These are phyloP conservation scores for Aurelia aurita DNA, from an alignment of 30 jellyfish, hydroid and myxozoan species.

Conservation along the genomic window DNA sequence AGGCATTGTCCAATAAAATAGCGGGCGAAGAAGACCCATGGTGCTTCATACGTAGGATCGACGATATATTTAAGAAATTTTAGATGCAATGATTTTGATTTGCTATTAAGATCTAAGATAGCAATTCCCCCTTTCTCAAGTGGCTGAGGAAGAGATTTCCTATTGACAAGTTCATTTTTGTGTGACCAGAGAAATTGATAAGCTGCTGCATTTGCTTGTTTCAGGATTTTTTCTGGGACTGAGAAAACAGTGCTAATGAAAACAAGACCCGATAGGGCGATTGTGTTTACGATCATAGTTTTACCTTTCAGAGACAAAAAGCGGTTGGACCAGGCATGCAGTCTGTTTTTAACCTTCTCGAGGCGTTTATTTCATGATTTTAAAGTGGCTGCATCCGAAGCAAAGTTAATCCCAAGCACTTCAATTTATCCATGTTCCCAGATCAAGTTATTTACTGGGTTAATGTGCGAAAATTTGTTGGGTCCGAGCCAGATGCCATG, in stretches of 20 bases:
- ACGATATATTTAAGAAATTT: not conserved
- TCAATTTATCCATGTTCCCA: not conserved
- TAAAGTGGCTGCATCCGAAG: not conserved
- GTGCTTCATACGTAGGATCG: not conserved
- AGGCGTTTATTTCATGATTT: not conserved
- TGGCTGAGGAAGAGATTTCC: slow-evolving; percentile 8
- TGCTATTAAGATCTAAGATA: not conserved
- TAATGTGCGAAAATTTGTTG: not conserved
- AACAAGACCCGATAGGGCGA: slow-evolving; percentile 17
- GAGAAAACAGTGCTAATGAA: not conserved
- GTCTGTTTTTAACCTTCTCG: not conserved
- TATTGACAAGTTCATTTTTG: slow-evolving; percentile 13
- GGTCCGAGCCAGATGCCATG: slow-evolving; percentile 13
- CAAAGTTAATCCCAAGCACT: slow-evolving; percentile 14
- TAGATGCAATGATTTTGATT: not conserved
- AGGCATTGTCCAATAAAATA: slow-evolving; percentile 1
- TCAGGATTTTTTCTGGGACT: not conserved
- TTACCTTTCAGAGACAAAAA: too few species aligned
- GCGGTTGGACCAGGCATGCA: slow-evolving; percentile 24
- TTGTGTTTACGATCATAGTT: slow-evolving; percentile 8
- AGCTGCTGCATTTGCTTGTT: too few species aligned
- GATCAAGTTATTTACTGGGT: not conserved
- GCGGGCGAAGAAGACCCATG: too few species aligned
- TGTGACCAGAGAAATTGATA: slow-evolving; percentile 25
- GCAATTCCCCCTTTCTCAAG: not conserved